phyloP scores from a whole-genome alignment of 2,888 invertebrate species.

The Diaperis boleti region DNA sequence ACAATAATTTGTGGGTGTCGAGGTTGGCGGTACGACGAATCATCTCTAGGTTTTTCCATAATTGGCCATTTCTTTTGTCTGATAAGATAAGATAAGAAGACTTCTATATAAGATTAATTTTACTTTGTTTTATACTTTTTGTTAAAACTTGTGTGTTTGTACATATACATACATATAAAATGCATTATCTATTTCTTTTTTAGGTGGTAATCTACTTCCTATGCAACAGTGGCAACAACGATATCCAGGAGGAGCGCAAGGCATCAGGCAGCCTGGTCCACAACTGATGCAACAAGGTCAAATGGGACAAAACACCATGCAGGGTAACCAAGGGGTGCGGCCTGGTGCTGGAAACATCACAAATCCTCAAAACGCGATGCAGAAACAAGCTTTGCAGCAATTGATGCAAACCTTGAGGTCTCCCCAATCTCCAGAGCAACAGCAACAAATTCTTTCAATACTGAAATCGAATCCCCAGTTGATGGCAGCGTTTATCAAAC shows the following conservation, averaged over 20 bases:
- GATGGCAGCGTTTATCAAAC: conserved; percentile 95
- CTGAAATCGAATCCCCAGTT: conserved; percentile 94
- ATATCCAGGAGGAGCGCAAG: conserved; percentile 65
- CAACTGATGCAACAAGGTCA: conserved; percentile 65
- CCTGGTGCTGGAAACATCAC: conserved; percentile 55
- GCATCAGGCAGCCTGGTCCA: conserved; percentile 67
- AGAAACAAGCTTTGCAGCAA: conserved; percentile 82
- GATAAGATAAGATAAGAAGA: no score
- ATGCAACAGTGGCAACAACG: conserved; percentile 71
- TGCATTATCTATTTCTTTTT: conserved; percentile 32
- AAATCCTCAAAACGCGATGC: conserved; percentile 61
- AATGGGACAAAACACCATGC: conserved; percentile 57
- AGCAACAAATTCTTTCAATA: conserved; percentile 89
- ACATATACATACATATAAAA: no score
- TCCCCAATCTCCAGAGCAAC: conserved; percentile 92
- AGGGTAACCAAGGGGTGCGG: conserved; percentile 58
- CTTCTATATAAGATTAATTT: no score
- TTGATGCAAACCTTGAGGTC: conserved; percentile 91
- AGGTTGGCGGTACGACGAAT: no score
- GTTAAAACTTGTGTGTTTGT: no score
- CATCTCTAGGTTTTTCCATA: no score
- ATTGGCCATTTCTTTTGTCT: no score
- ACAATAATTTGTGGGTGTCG: no score
- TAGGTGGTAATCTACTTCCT: conserved; percentile 68
- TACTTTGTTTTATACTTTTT: no score